Evolutionary conservation across 2,888 invertebrate genomes (phyloP).

Genomic region (Drosophila picticornis): DNA sequence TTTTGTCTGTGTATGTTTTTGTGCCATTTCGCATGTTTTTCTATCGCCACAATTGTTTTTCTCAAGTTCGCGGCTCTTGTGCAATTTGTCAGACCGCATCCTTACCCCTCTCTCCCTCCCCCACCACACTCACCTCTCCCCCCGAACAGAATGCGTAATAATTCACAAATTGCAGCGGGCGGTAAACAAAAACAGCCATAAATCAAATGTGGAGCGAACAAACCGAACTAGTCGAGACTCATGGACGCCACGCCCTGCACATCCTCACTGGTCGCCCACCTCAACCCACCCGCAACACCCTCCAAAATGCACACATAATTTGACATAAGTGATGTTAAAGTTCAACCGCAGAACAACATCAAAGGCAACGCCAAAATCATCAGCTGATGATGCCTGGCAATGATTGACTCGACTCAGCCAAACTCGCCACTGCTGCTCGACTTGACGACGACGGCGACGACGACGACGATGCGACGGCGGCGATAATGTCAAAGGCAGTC

Average conservation of each 20-base stretch:
- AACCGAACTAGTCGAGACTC: slow-evolving; percentile 43
- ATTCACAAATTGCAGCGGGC: slow-evolving; percentile 67
- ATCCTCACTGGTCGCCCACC: neutral
- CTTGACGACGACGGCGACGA: slow-evolving; percentile 38
- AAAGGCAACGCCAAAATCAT: slow-evolving; percentile 55
- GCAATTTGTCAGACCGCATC: slow-evolving; percentile 63
- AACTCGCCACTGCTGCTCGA: slow-evolving; percentile 2
- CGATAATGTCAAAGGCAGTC: slow-evolving; percentile 74
- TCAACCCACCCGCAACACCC: slow-evolving; percentile 49
- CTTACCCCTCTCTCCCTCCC: neutral
- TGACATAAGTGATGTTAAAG: slow-evolving; percentile 83
- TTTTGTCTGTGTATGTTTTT: slow-evolving; percentile 18
- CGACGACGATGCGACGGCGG: slow-evolving; percentile 30
- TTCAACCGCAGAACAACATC: slow-evolving; percentile 68
- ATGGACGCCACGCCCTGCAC: slow-evolving; percentile 61
- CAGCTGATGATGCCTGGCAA: slow-evolving; percentile 55
- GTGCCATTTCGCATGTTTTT: slow-evolving; percentile 66
- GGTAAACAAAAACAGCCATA: slow-evolving; percentile 77
- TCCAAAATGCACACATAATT: slow-evolving; percentile 80
- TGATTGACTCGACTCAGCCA: slow-evolving; percentile 64
- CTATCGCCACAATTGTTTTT: slow-evolving; percentile 73
- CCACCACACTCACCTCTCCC: neutral
- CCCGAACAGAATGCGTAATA: slow-evolving; percentile 65
- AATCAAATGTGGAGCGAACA: slow-evolving; percentile 58
- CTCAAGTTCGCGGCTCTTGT: slow-evolving; percentile 73